Conservation (phyloP, 2,113 vertebrate species). For the Eudyptes chrysolophus region DNA sequence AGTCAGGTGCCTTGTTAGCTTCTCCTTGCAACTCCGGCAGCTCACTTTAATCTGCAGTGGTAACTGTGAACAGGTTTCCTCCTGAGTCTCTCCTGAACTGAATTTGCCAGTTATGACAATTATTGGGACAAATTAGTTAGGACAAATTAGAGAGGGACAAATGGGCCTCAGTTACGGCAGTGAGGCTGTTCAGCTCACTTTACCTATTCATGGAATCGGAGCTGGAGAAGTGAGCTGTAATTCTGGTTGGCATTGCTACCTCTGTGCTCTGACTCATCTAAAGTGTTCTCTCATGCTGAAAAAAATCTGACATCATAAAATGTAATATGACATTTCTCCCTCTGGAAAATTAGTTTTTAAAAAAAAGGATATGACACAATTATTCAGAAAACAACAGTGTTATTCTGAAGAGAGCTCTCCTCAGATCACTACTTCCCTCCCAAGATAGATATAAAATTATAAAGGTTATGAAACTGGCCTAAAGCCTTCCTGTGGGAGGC, state of each 20-base stretch:
- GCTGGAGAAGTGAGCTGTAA: background rate
- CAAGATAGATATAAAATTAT: background rate
- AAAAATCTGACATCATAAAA: background rate
- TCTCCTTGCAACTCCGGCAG: background rate
- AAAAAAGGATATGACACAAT: background rate
- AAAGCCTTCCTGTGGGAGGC: background rate
- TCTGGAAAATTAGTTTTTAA: background rate
- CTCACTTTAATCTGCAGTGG: background rate
- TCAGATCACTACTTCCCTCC: background rate
- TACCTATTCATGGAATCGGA: background rate
- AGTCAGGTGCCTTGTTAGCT: background rate
- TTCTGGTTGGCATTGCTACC: background rate
- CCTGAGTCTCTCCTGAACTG: background rate
- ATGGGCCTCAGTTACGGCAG: background rate
- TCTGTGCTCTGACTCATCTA: background rate
- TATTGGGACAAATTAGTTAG: background rate
- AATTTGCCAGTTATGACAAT: background rate
- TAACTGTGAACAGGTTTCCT: background rate
- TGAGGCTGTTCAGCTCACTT: background rate
- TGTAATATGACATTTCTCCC: background rate
- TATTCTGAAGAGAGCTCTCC: background rate
- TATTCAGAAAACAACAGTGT: background rate
- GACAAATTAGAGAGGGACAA: background rate
- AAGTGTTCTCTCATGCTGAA: background rate
- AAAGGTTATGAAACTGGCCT: background rate